phyloP scores from a whole-genome alignment of 2,888 invertebrate genomes.

The Achlya flavicornis region DNA sequence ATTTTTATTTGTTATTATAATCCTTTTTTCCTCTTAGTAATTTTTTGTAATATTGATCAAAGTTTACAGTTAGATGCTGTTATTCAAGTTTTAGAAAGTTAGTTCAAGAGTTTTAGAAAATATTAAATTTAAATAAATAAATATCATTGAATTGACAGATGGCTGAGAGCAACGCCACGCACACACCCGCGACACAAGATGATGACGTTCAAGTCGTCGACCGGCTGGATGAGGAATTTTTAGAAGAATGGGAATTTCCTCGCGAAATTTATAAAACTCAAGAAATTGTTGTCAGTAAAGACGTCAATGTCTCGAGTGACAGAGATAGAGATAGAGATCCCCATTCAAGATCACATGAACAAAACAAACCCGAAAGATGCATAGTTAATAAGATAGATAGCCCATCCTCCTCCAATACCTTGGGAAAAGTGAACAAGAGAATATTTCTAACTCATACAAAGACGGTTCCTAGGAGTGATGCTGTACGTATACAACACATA shows the following conservation, averaged over 20 bases:
- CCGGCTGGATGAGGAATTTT: not conserved
- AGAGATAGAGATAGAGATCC: no score
- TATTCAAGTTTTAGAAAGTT: no score
- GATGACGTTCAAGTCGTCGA: not conserved
- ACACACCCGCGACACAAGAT: not conserved
- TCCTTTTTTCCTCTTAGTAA: no score
- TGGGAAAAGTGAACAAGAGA: not conserved
- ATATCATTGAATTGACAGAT: not conserved
- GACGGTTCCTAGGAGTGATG: no score
- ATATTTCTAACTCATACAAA: not conserved
- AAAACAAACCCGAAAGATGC: no score
- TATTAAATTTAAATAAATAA: no score
- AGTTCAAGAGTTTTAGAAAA: no score
- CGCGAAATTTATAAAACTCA: not conserved
- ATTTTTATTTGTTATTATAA: not conserved
- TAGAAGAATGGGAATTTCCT: not conserved
- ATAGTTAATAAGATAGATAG: no score
- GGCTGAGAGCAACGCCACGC: not conserved
- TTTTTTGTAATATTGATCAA: no score
- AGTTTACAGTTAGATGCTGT: no score
- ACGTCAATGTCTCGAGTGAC: not conserved
- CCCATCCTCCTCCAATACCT: not conserved
- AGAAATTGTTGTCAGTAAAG: not conserved
- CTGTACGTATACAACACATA: no score
- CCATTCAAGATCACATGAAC: no score